Evolutionary conservation across 2,113 vertebrate genomes (phyloP), one percentile per base, ranked within the genome.

Genomic region (Melanocharis versteri): DNA sequence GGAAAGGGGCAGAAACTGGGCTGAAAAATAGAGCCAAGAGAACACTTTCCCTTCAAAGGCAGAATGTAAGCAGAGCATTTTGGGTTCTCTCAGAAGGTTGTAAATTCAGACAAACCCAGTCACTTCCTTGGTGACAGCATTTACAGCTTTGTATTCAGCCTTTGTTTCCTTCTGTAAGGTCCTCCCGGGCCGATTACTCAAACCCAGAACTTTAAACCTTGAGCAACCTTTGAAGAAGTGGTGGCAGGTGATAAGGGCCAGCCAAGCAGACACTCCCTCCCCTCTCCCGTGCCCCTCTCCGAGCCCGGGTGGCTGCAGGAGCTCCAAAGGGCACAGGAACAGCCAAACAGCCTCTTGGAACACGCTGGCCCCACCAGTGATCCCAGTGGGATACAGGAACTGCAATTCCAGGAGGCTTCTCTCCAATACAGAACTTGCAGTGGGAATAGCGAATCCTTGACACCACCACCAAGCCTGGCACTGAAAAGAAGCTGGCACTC

Each of bases 141-240:
- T 92, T 93, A 87, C 12, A 87, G 91, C 89, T 27, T 70, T 76
- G 73, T 11, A 76, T 90, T 89, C 77, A 90, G 91, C 89, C 94
- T 84, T 87, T 91, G 91, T 91, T 79, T 94, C 89, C 91, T 81
- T 91, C 83, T 33, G 50, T 28, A 27, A 92, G 65, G 90, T 72
- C 65, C 85, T 70, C 17, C 85, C 10, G 62, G 68, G 31, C 91
- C 68, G 13, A 53, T 94, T 40, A 71, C 81, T 87, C 83, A 75
- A 78, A 72, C 12, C 15, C 87, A 96, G 93, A 94, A 95, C 96
- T 96, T 95, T 97, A 96, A 94, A 95, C 94, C 95, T 80, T 91
- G 83, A 93, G 95, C 87, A 92, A 79, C 65, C 85, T 92, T 62
- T 70, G 79, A 33, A 87, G 91, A 86, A 79, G 65, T 12, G 26